These are phyloP conservation scores for Corythucha ciliata DNA, from an alignment of 2,888 invertebrate genomes.

Conservation along the genomic window DNA sequence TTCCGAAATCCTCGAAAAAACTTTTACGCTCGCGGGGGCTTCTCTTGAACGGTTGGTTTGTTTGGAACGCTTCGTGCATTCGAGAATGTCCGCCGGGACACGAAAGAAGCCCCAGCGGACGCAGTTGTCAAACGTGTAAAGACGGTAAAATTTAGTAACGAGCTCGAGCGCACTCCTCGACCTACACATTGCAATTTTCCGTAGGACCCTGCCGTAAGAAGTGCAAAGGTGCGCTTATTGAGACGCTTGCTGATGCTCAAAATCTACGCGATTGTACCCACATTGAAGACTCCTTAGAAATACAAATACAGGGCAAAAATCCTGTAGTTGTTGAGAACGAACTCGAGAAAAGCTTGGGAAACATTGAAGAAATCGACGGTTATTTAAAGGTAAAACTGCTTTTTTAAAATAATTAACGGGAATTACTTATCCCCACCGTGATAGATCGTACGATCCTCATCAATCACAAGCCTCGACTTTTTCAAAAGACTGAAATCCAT, in stretches of 20 bases:
- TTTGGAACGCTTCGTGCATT: slow-evolving; percentile 41
- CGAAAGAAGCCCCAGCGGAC: slow-evolving; percentile 9
- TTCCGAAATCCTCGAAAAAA: no score
- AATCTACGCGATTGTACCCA: slow-evolving; percentile 64
- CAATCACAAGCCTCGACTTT: slow-evolving; percentile 64
- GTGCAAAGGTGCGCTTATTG: slow-evolving; percentile 51
- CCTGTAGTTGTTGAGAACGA: slow-evolving; percentile 45
- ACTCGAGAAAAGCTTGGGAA: slow-evolving; percentile 55
- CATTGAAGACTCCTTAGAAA: slow-evolving; percentile 65
- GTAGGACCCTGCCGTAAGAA: slow-evolving; percentile 49
- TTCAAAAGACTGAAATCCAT: slow-evolving; percentile 61
- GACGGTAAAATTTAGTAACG: neutral
- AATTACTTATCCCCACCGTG: slow-evolving; percentile 43
- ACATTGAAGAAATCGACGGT: slow-evolving; percentile 62
- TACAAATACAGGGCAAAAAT: slow-evolving; percentile 50
- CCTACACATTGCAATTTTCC: no score
- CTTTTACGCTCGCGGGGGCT: slow-evolving; percentile 3
- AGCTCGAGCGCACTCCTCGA: no score
- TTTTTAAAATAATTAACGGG: neutral
- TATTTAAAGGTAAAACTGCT: slow-evolving; percentile 53
- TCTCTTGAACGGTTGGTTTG: slow-evolving; percentile 38
- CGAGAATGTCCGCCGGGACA: slow-evolving; percentile 53
- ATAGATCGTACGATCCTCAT: slow-evolving; percentile 38
- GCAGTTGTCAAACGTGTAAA: slow-evolving; percentile 3
- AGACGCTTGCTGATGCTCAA: slow-evolving; percentile 57